Evolutionary conservation across 2,113 vertebrate genomes (phyloP).

Genomic region (Cepphus grylle): DNA sequence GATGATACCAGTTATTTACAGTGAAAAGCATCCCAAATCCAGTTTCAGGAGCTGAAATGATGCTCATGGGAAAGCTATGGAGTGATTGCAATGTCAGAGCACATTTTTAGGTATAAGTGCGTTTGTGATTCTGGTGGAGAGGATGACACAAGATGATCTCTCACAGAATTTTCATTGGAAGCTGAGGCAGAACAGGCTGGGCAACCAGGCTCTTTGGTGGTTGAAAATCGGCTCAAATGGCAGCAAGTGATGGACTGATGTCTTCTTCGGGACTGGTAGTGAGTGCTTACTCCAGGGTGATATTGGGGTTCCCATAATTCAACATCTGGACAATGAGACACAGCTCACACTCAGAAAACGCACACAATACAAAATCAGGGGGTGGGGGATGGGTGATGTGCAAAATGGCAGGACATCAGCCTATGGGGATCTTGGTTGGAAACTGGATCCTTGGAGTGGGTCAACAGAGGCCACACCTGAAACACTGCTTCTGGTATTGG

Average conservation of each 20-base stretch:
- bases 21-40: background rate
- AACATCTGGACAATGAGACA: background rate
- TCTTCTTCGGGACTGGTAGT: background rate
- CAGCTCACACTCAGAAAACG: background rate
- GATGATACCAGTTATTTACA: background rate
- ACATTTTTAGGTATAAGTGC: background rate
- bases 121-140: background rate
- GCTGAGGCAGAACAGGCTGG: background rate
- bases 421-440: background rate
- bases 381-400: too few species aligned
- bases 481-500: background rate
- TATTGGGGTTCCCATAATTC: background rate
- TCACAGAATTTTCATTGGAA: background rate
- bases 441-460: background rate
- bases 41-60: background rate
- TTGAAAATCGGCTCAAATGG: background rate
- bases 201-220: too few species aligned
- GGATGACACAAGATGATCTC: background rate
- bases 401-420: background rate
- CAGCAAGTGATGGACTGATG: accelerated
- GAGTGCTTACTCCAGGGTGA: background rate
- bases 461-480: background rate
- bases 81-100: background rate
- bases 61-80: background rate
- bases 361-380: background rate